phyloP scores from a whole-genome alignment of 2,113 vertebrate genomes.

The Eurypyga helias region DNA sequence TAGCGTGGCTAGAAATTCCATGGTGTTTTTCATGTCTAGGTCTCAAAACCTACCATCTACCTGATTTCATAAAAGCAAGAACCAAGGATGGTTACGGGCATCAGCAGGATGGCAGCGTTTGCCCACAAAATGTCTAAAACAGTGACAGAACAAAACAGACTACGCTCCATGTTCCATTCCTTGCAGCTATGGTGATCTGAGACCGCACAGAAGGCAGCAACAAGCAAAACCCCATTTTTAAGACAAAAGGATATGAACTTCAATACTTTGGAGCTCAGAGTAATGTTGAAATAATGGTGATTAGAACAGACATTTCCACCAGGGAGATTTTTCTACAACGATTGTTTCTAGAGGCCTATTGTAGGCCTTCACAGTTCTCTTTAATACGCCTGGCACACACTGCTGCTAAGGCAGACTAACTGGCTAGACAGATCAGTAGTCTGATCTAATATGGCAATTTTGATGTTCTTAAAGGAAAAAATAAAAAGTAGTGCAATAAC shows the following conservation, averaged over 20 bases:
- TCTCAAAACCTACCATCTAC: neutral
- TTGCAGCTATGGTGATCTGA: neutral
- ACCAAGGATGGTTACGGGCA: no score
- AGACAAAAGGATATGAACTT: neutral
- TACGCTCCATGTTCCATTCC: rapidly evolving
- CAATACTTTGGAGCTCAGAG: neutral
- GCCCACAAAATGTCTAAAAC: neutral
- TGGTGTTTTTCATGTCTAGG: rapidly evolving
- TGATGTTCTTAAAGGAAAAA: neutral
- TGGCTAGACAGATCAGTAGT: neutral
- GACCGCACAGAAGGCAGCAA: rapidly evolving
- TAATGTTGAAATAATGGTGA: neutral
- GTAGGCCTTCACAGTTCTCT: neutral
- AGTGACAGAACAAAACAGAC: neutral
- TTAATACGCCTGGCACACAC: neutral
- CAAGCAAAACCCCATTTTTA: rapidly evolving
- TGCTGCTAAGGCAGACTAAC: neutral
- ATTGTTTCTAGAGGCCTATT: neutral
- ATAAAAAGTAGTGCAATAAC: neutral
- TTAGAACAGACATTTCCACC: neutral
- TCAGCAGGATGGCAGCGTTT: neutral
- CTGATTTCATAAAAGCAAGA: neutral
- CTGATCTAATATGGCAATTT: neutral
- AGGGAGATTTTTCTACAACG: neutral
- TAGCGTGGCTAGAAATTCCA: neutral